These are phyloP conservation scores for Hypomecis atomaria DNA, from an alignment of 2,888 invertebrate genomes.

Conservation along the genomic window DNA sequence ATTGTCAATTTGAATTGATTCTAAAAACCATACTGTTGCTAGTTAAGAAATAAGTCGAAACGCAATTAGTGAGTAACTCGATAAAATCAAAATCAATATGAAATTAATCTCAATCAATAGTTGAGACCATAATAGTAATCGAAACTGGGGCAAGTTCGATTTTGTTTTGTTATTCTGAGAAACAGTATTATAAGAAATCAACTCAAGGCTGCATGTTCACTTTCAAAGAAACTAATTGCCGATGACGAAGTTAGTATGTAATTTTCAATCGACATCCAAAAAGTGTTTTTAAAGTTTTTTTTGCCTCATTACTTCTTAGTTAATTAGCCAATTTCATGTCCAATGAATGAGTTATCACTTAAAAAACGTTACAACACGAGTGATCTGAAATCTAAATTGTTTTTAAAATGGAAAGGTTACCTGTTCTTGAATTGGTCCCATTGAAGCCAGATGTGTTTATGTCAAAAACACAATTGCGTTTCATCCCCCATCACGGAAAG, in stretches of 20 bases:
- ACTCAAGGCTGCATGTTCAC: conserved; percentile 18
- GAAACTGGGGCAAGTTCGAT: conserved; percentile 29
- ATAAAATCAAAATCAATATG: conserved; percentile 22
- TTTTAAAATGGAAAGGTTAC: no score
- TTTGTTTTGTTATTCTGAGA: conserved; percentile 24
- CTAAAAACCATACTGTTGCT: no score
- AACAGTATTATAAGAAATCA: conserved; percentile 11
- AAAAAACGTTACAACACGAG: no score
- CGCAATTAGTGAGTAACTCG: conserved; percentile 11
- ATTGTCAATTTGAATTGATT: background rate
- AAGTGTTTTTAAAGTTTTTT: no score
- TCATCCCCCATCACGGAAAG: no score
- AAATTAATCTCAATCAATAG: conserved; percentile 23
- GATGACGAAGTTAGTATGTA: conserved; percentile 9
- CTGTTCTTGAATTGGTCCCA: no score
- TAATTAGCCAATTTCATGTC: no score
- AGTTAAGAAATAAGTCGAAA: background rate
- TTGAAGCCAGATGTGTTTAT: no score
- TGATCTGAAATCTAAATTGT: no score
- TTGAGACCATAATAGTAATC: conserved; percentile 11
- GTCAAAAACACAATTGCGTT: no score
- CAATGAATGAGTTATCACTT: no score
- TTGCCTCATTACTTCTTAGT: no score
- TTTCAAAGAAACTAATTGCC: conserved; percentile 16
- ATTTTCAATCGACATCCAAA: background rate